Percentiles rank a stretch among this genome's conserved stretches.
Conservation (phyloP, 37 sponge, comb jelly and placozoan genomes). For the Beroe ovata region DNA sequence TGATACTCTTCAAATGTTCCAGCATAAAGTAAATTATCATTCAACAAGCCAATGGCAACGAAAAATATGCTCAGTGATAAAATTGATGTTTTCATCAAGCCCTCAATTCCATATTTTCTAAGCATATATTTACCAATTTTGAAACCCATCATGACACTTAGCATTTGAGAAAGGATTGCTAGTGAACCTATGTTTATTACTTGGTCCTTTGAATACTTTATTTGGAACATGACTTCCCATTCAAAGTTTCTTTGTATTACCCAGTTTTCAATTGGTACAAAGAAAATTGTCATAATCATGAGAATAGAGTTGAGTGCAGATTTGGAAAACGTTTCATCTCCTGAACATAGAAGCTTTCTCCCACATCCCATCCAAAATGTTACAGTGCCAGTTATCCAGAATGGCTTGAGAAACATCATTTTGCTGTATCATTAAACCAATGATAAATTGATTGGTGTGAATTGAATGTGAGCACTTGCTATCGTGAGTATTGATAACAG, state of each 20-base stretch:
- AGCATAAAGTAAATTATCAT: background rate
- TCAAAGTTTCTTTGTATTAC: constrained; percentile 4
- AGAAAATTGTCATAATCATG: background rate
- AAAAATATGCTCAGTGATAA: background rate
- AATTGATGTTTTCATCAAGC: background rate
- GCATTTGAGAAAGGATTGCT: background rate
- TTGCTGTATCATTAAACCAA: no score
- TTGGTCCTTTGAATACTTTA: background rate
- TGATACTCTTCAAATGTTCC: constrained; percentile 5
- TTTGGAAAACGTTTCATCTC: background rate
- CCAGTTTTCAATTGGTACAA: constrained; percentile 25
- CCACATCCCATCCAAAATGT: constrained; percentile 12
- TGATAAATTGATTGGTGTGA: no score
- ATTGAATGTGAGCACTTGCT: no score
- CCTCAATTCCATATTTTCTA: background rate
- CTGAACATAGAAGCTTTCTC: background rate
- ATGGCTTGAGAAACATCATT: constrained; percentile 19
- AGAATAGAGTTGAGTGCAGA: background rate
- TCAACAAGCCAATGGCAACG: background rate
- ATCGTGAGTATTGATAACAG: no score
- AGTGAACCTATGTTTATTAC: background rate
- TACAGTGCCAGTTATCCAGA: constrained; percentile 6
- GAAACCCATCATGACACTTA: background rate
- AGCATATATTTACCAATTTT: background rate
- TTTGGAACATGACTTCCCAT: constrained; percentile 18